Conservation (phyloP, 1,140 invertebrate genomes). For the Anthonomus grandis region DNA sequence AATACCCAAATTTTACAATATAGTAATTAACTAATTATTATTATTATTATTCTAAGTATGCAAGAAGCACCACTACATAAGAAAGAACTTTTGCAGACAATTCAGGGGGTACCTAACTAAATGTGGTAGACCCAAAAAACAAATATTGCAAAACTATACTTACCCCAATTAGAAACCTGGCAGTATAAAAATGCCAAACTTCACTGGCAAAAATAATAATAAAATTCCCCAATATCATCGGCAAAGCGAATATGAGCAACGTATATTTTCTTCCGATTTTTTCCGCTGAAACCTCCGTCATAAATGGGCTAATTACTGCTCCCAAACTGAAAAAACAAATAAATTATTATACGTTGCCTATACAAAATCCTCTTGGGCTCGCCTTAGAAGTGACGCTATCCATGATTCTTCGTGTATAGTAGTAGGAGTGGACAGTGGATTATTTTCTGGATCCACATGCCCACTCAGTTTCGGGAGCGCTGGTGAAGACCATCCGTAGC, state of each 20-base stretch:
- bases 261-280: conserved; percentile 27
- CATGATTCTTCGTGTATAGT: conserved; percentile 26
- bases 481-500: conserved; percentile 28
- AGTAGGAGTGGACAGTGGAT: conserved; percentile 19
- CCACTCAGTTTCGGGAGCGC: conserved; percentile 20
- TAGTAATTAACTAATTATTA: no score
- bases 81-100: no score
- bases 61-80: no score
- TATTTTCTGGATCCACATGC: conserved; percentile 10
- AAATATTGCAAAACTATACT: conserved; percentile 3
- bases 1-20: no score
- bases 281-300: conserved; percentile 11
- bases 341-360: neutral
- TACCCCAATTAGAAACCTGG: conserved; percentile 27
- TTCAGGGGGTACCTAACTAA: no score
- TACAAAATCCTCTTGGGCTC: neutral
- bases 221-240: conserved; percentile 19
- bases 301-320: conserved; percentile 21
- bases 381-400: conserved; percentile 28
- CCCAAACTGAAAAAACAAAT: conserved; percentile 22
- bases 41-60: no score
- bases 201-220: conserved; percentile 21
- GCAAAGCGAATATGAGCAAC: conserved; percentile 19
- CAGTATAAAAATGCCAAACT: conserved; percentile 21
- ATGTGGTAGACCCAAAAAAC: no score